Conservation (phyloP, 2,888 invertebrate species). For the Xylota segnis region DNA sequence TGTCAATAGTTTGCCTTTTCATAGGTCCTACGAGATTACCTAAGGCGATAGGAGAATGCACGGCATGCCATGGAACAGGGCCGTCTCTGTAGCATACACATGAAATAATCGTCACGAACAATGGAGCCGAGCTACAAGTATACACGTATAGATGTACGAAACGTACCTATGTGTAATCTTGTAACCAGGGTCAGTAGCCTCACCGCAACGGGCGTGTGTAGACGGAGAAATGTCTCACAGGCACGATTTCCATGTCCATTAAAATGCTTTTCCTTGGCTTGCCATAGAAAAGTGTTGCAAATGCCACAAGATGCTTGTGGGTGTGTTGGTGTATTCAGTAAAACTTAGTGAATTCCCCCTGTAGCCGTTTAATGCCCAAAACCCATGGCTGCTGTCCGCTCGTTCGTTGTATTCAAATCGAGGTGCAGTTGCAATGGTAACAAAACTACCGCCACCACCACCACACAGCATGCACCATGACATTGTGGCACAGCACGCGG, state of each 20-base stretch:
- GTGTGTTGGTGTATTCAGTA: slow-evolving; percentile 32
- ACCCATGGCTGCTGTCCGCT: slow-evolving; percentile 36
- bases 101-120: slow-evolving; percentile 72
- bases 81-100: slow-evolving; percentile 17
- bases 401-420: slow-evolving; percentile 52
- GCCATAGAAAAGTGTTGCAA: slow-evolving; percentile 44
- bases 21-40: slow-evolving; percentile 51
- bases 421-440: slow-evolving; percentile 43
- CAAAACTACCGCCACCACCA: slow-evolving; percentile 25
- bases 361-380: slow-evolving; percentile 31
- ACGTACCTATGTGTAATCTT: slow-evolving; percentile 19
- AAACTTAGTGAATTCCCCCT: slow-evolving; percentile 14
- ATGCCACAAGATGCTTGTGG: slow-evolving; percentile 41
- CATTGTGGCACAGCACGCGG: slow-evolving; percentile 68
- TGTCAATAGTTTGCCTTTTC: slow-evolving; percentile 72
- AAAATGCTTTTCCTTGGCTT: slow-evolving; percentile 47
- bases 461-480: slow-evolving; percentile 53
- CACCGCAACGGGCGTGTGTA: slow-evolving; percentile 41
- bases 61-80: slow-evolving; percentile 49
- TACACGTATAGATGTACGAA: neutral
- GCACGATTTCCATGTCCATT: slow-evolving; percentile 75
- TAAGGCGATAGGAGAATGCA: slow-evolving; percentile 47
- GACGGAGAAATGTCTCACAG: slow-evolving; percentile 68
- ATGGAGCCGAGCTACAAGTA: slow-evolving; percentile 14
- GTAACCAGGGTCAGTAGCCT: slow-evolving; percentile 66